Percentiles rank a stretch among this genome's conserved stretches.
Conservation (phyloP, 2,797 vertebrate species). For the Galago senegalensis region DNA sequence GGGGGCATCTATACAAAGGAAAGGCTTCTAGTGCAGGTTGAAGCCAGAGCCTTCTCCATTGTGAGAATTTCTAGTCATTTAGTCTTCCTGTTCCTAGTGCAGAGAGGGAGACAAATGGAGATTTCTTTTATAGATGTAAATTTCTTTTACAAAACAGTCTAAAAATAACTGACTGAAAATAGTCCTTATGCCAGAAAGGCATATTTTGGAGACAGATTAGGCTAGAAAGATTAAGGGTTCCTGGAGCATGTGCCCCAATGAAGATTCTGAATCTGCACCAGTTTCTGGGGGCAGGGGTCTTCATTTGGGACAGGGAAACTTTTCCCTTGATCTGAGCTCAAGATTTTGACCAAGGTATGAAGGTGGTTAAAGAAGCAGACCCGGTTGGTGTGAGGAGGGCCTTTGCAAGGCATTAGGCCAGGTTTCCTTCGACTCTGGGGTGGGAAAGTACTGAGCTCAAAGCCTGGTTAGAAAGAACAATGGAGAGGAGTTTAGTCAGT, state of each 20-base stretch:
- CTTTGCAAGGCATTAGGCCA: not conserved
- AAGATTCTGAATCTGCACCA: not conserved
- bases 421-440: not conserved
- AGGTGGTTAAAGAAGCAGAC: not conserved
- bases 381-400: not conserved
- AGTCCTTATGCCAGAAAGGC: not conserved
- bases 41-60: not conserved
- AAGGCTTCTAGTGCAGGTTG: not conserved
- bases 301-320: not conserved
- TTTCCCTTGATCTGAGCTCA: not conserved
- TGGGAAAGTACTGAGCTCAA: not conserved
- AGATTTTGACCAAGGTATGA: not conserved
- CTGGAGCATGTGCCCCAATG: not conserved
- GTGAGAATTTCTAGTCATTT: not conserved
- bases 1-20: not conserved
- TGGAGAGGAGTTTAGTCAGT: not conserved
- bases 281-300: not conserved
- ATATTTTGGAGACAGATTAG: not conserved
- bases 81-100: not conserved
- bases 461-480: not conserved
- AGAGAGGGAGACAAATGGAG: not conserved
- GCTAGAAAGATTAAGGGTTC: not conserved
- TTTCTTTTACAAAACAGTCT: not conserved
- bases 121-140: not conserved
- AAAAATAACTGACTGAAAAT: slow-evolving; percentile 2